A percentile compares a stretch with the other conserved stretches of the same genome.
phyloP scores from a whole-genome alignment of 2,797 vertebrate genomes.

The Phrynocephalus guinanensis region DNA sequence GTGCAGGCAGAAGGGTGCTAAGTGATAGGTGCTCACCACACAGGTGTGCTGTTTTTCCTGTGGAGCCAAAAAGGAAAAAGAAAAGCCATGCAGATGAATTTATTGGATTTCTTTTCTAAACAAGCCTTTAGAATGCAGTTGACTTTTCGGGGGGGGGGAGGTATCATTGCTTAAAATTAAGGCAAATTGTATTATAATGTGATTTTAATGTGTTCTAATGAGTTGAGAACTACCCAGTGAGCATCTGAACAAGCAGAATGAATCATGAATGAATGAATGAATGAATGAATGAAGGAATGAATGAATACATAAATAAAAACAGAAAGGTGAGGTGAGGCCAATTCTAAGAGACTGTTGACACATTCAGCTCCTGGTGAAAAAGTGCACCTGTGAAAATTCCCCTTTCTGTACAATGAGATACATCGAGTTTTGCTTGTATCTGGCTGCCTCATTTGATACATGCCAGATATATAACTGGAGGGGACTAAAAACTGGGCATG shows the following conservation, averaged over 20 bases:
- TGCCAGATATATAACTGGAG: background rate
- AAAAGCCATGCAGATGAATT: slow-evolving; percentile 3
- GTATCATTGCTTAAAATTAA: background rate
- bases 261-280: too few relatives aligned
- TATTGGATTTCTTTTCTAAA: background rate
- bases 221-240: too few relatives aligned
- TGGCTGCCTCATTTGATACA: background rate
- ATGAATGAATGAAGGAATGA: too few relatives aligned
- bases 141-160: background rate
- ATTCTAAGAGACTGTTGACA: background rate
- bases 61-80: slow-evolving; percentile 42
- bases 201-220: too few relatives aligned
- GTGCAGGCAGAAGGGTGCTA: slow-evolving; percentile 29
- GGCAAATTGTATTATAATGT: too few relatives aligned
- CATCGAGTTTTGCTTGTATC: background rate
- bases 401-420: background rate
- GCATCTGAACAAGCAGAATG: too few relatives aligned
- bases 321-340: background rate
- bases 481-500: too few relatives aligned
- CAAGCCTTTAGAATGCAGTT: background rate
- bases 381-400: background rate
- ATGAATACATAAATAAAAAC: background rate
- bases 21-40: slow-evolving; percentile 40
- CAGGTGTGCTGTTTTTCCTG: slow-evolving; percentile 18
- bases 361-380: background rate